Evolutionary conservation across 2,888 invertebrate genomes (phyloP), one percentile per base, ranked within the genome.

Genomic region (Hemithea aestivaria): DNA sequence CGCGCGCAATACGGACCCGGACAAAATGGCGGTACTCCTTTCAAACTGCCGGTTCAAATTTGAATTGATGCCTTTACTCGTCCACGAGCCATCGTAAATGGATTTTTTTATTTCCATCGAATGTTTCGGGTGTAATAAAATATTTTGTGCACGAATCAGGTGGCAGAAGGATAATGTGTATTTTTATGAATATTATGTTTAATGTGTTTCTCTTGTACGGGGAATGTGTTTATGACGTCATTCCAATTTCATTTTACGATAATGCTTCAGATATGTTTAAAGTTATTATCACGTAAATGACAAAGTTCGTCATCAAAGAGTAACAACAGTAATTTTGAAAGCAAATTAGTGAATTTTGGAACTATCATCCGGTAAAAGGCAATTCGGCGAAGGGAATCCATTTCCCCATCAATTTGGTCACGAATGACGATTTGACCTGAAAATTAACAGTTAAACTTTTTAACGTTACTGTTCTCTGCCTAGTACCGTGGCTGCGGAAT

Each of bases 361-460:
- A 16, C 16, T 5, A 16, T 16, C 16, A 4, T 16, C 16, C 16
- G 16, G 16, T 60, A 34, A 44, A 25, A 37, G 35, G 39, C 59
- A 51, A 36, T 31, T 20, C 23, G 35, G 44, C 38, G 38, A 58
- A 66, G 67, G 66, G 71, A 78, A 73, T 67, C 69, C 73, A 77
- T 80, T 82, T 74, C 53, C 68, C 62, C 74, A 64, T 76, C 72
- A 72, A 75, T 73, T 62, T 61, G 62, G 68, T 66, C 70, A 71
- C 71, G 72, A 76, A 78, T 62, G 62, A 66, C 66, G 57, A 61
- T 73, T 67, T 72, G 72, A 73, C 71, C 72, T 68, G 62, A 58
- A 76, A 80, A 79, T 80, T 80, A 77, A 71, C 68, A 65, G 72
- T 73, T 74, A 66, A 80, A 82, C 73, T 81, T 83, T 81, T 76